Percentiles rank a stretch among this genome's conserved stretches.
phyloP scores from a whole-genome alignment of 2,888 invertebrate genomes.

The Microchrysa polita region DNA sequence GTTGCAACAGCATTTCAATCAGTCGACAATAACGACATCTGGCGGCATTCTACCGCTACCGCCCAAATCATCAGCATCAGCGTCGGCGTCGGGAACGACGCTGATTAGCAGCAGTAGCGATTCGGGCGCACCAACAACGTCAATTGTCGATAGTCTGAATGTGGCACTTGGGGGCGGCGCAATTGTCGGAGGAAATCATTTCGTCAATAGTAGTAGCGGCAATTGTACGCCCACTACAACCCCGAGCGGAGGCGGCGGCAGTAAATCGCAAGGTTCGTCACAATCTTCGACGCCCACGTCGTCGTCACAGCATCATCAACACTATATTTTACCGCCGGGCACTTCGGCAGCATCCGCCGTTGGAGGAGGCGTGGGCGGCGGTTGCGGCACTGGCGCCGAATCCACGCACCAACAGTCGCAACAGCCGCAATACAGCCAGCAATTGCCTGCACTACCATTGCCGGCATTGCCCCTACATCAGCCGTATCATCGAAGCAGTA shows the following conservation, averaged over 20 bases:
- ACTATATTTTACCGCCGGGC: not conserved
- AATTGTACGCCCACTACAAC: slow-evolving; percentile 27
- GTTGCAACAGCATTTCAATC: slow-evolving; percentile 23
- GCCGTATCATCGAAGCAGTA: slow-evolving; percentile 16
- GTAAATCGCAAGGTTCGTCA: slow-evolving; percentile 22
- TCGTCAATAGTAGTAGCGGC: slow-evolving; percentile 29
- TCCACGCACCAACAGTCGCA: slow-evolving; percentile 20
- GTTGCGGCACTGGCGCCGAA: slow-evolving; percentile 27
- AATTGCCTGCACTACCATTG: slow-evolving; percentile 12
- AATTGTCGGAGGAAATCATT: slow-evolving; percentile 10
- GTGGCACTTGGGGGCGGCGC: not conserved
- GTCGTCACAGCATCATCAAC: slow-evolving; percentile 16
- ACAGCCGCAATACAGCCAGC: slow-evolving; percentile 8
- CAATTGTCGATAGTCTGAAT: not conserved
- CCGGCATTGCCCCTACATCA: slow-evolving; percentile 21
- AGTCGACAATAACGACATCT: not conserved
- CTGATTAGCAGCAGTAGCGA: slow-evolving; percentile 45
- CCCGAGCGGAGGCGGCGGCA: not conserved
- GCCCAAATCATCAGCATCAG: not conserved
- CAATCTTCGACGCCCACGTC: slow-evolving; percentile 28
- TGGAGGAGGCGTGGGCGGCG: slow-evolving; percentile 40
- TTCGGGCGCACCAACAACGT: slow-evolving; percentile 40
- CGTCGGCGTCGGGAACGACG: not conserved
- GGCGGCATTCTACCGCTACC: slow-evolving; percentile 3
- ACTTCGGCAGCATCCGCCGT: not conserved